Base-by-base conservation (phyloP, 2,113 vertebrate species). In the Vidua macroura region DNA sequence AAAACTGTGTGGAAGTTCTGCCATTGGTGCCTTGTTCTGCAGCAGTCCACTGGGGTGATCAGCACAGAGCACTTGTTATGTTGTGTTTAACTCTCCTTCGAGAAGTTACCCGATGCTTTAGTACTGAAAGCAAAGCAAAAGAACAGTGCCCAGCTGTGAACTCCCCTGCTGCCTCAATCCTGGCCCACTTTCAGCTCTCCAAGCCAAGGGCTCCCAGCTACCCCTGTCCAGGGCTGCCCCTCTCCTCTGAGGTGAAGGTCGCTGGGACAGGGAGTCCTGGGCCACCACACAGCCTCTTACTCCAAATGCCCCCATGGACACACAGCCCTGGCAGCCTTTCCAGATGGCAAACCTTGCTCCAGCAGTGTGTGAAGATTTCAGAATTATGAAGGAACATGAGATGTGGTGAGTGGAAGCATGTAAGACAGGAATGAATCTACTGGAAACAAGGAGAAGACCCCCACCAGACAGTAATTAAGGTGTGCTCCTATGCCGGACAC, bases 1-100 rank as follows among this genome's bases (percentile, higher is more conserved):
- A 83, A 39, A 85, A 5, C 31, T 52, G 5, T 0, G 0, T 12
- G n/a, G 14, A 1, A 1, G 6, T 76, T 56, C 41, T 73, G 73
- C 48, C 5, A 1, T 3, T 1, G 1, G 31, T 35, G 20, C 31
- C 22, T 67, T 53, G n/a, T 39, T 49, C 58, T 91, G 44, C n/a
- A 46, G 15, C 13, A 49, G 35, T 7, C 21, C 49, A 39, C 31
- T 0, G 2, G 49, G 24, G 22, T 56, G 21, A 39, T 37, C 44
- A 63, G 8, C 48, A 27, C 21, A 74, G 11, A 68, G 58, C 30
- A 21, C 33, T 75, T 4, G 15, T 37, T 31, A 3, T 6, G 8
- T 19, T 31, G 12, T 11, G 55, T 46, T 72, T 60, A 59, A n/a
- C 13, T 11, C 21, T 51, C 31, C 20, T 13, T 48, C 24, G 24